Percentiles rank a stretch among this genome's conserved stretches.
phyloP scores from a whole-genome alignment of 2,888 invertebrate genomes.

The Bhutanitis thaidina region DNA sequence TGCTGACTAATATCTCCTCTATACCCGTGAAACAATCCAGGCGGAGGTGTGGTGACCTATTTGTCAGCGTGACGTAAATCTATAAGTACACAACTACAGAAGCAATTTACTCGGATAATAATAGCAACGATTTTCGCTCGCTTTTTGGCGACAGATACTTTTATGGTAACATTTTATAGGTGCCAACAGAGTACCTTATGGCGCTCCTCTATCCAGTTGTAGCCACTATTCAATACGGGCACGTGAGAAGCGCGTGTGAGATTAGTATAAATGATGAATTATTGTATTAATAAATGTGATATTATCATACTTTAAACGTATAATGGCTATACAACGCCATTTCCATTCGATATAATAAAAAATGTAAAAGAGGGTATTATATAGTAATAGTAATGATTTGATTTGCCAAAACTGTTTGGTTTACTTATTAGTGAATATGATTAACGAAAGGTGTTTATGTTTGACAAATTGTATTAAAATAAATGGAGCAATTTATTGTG shows the following conservation, averaged over 20 bases:
- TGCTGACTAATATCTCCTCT: slow-evolving; percentile 1
- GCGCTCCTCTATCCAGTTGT: background rate
- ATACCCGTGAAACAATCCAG: background rate
- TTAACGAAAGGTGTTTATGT: too few species aligned
- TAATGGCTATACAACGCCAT: too few species aligned
- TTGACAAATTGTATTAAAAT: too few species aligned
- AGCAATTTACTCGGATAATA: slow-evolving; percentile 1
- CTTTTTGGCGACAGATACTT: background rate
- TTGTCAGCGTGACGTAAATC: background rate
- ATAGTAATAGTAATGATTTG: too few species aligned
- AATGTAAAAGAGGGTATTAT: too few species aligned
- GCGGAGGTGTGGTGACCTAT: background rate
- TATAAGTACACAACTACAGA: background rate
- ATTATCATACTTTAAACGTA: too few species aligned
- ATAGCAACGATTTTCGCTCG: background rate
- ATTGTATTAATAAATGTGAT: too few species aligned
- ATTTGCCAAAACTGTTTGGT: too few species aligned
- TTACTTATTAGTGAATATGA: too few species aligned
- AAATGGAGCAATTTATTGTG: too few species aligned
- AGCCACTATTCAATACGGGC: background rate
- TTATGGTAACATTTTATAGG: background rate
- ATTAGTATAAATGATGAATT: too few species aligned
- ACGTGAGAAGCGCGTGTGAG: background rate
- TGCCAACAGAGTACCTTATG: slow-evolving; percentile 1
- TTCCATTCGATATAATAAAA: too few species aligned